Evolutionary conservation across 1,140 invertebrate species (phyloP), one percentile per base, ranked within the genome.

Genomic region (Goniozus legneri): DNA sequence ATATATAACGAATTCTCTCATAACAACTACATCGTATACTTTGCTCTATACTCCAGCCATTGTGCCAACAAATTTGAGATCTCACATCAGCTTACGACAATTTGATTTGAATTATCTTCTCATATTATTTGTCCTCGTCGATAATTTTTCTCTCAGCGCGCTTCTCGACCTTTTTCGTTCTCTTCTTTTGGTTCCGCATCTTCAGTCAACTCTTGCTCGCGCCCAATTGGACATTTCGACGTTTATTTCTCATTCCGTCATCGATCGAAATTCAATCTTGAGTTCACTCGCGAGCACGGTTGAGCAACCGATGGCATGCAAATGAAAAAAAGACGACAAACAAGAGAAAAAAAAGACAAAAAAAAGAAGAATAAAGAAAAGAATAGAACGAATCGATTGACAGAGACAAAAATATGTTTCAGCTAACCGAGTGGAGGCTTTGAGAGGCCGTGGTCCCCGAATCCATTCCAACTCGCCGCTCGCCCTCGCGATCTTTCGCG

Each of bases 341-440:
- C n/a, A n/a, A n/a, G n/a, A n/a, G n/a, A n/a, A n/a, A n/a, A n/a
- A n/a, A n/a, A n/a, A n/a, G n/a, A n/a, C n/a, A n/a, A n/a, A n/a
- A n/a, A n/a, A n/a, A n/a, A 6, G 21, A 10, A 39, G 32, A 33
- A 34, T 12, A 19, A 4, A 16, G 14, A 24, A 24, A 30, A 47
- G 38, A 40, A 49, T 38, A 33, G 44, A 37, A 50, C 35, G 58
- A 47, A 55, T 60, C 51, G 49, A 71, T 70, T 68, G 57, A 74
- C 67, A 50, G 44, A 67, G 56, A 63, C 60, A 65, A 27, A 27
- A 27, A 60, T 72, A 62, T 73, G 72, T 73, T 73, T 72, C 70
- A 73, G 69, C 71, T 63, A 67, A 60, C 65, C 65, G 52, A 65
- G 58, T 62, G 67, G 70, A 73, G 71, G 70, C 69, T 71, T 71